phyloP scores from a whole-genome alignment of 2,113 vertebrate species.

The Chamaetylas fuelleborni region DNA sequence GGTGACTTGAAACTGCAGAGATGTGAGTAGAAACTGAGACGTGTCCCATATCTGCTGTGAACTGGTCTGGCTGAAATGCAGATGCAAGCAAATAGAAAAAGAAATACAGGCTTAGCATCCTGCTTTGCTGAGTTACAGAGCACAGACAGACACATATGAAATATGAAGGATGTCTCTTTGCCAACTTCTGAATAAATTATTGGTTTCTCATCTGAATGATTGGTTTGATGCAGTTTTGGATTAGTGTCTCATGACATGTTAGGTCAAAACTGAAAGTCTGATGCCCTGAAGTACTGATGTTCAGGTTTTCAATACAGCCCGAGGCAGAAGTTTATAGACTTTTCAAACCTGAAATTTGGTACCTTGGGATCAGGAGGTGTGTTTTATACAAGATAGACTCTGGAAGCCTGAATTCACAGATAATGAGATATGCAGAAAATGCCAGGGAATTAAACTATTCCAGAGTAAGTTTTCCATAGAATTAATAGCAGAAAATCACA shows the following conservation, averaged over 20 bases:
- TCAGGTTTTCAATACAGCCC: background rate
- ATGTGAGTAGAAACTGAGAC: background rate
- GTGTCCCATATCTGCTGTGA: background rate
- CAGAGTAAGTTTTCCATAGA: background rate
- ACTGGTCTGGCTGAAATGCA: background rate
- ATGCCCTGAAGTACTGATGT: background rate
- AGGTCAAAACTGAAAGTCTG: background rate
- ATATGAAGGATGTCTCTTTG: conserved; percentile 4
- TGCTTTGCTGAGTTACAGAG: background rate
- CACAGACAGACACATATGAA: background rate
- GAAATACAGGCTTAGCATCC: background rate
- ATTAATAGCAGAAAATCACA: background rate
- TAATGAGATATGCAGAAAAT: background rate
- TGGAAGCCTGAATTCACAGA: background rate
- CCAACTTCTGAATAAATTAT: background rate
- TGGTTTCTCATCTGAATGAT: background rate
- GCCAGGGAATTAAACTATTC: background rate
- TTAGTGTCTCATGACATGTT: background rate
- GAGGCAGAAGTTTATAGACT: background rate
- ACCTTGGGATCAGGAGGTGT: background rate
- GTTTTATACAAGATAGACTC: background rate
- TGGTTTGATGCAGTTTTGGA: background rate
- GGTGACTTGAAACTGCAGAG: background rate
- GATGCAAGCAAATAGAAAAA: background rate
- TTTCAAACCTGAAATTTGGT: background rate